Base-by-base conservation (phyloP, 2,888 invertebrate species). In the Drosophila prolongata region DNA sequence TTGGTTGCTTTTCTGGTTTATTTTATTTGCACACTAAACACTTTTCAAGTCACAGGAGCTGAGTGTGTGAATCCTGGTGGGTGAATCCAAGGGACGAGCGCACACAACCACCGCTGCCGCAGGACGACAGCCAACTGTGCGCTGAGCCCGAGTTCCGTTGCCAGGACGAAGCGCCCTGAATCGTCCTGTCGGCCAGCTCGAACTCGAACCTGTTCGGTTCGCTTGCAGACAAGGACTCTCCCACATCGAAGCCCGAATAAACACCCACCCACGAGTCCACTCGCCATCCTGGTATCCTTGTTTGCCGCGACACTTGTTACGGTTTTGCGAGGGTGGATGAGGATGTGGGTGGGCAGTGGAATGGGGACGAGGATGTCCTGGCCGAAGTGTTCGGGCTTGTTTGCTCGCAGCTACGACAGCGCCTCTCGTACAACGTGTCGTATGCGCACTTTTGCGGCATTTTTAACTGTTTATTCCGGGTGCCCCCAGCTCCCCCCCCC, bases 71-170 rank as follows among this genome's bases (percentile, higher is more conserved):
- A 38, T 71, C 60, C 64, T 71, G 58, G 34, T 47, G 59, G 59
- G 44, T 54, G 44, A 42, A 42, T 53, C 53, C 54, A 42, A 16
- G 58, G 46, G 58, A 46, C 61, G 53, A 85, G 87, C 85, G 82
- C 85, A 87, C 82, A 87, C 85, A 85, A 85, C 85, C 77, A 77
- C 44, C 84, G 76, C 85, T 82, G 85, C 76, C 85, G 85, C 82
- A 85, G 85, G 82, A 82, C 87, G 82, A 71, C 85, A 85, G 85
- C 81, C 85, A 79, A 85, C 85, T 85, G 87, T 64, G 85, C 85
- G 85, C 53, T 87, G 67, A 73, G 77, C 75, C 66, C 55, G 74
- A 67, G 19, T 50, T 30, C 44, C 43, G 24, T 58, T 62, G 37
- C 72, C 70, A 78, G 34, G 49, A 49, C 49, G 49, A 49, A 35